Evolutionary conservation across 1,140 invertebrate species (phyloP).

Genomic region (Bradynema listronoti): DNA sequence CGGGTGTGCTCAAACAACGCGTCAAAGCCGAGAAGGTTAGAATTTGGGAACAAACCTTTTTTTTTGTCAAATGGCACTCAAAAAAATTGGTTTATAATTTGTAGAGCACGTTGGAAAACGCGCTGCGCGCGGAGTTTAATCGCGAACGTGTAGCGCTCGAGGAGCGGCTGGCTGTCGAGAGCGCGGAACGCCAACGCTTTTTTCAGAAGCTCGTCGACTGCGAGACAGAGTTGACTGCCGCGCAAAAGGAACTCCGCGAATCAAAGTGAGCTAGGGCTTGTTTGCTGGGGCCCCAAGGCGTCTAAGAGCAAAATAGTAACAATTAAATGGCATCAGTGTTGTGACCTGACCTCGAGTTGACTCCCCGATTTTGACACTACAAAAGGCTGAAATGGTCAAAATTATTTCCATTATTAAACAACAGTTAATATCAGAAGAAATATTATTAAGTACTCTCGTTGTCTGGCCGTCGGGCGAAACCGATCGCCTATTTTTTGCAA

Average conservation of each 20-base stretch:
- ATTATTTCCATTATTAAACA: too few species aligned
- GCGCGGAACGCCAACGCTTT: constrained; percentile 21
- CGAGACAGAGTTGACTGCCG: constrained; percentile 17
- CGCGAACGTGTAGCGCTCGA: constrained; percentile 20
- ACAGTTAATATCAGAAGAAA: too few species aligned
- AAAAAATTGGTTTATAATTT: constrained; percentile 3
- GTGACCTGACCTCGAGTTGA: too few species aligned
- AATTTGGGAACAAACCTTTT: not conserved
- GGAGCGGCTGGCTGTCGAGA: constrained; percentile 19
- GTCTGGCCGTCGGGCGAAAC: too few species aligned
- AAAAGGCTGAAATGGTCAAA: too few species aligned
- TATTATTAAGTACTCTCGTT: too few species aligned
- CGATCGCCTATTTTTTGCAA: too few species aligned
- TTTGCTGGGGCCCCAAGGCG: too few species aligned
- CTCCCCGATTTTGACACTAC: too few species aligned
- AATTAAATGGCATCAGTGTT: too few species aligned
- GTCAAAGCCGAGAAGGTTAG: constrained; percentile 29
- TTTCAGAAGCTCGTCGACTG: constrained; percentile 12
- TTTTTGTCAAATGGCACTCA: not conserved
- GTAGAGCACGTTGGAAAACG: constrained; percentile 15
- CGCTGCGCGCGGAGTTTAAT: constrained; percentile 21
- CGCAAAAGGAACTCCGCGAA: constrained; percentile 18
- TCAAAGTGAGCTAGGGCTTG: constrained; percentile 25
- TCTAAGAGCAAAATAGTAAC: too few species aligned
- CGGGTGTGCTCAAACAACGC: constrained; percentile 19